A percentile compares a stretch with the other conserved stretches of the same genome.
These are phyloP conservation scores for Lepidocolaptes lacrymiger DNA, from an alignment of 2,797 vertebrate genomes.

Conservation along the genomic window DNA sequence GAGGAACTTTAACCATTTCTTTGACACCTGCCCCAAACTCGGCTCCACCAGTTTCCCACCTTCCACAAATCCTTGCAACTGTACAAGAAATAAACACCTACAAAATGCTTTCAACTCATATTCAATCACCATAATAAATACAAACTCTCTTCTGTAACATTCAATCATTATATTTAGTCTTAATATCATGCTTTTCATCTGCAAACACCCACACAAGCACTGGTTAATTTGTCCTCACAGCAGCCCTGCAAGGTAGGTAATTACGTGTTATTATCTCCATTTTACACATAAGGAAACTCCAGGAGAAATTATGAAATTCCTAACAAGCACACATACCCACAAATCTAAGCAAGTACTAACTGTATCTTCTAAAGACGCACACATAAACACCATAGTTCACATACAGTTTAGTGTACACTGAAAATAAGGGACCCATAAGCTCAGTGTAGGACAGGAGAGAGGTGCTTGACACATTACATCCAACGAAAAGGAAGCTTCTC, in stretches of 20 bases:
- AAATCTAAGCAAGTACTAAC: neutral
- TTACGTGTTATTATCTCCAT: conserved; percentile 58
- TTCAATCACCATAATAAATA: conserved; percentile 27
- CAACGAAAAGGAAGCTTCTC: neutral
- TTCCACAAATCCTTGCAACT: neutral
- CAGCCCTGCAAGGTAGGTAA: conserved; percentile 60
- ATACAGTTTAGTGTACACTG: neutral
- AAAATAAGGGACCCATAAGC: neutral
- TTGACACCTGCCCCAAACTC: neutral
- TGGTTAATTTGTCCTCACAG: conserved; percentile 67
- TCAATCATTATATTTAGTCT: conserved; percentile 64
- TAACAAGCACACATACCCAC: conserved; percentile 14
- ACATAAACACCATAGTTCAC: neutral
- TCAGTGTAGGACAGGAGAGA: neutral
- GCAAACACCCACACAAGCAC: conserved; percentile 53
- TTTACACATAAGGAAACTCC: conserved; percentile 54
- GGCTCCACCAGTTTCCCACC: neutral
- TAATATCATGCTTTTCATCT: conserved; percentile 63
- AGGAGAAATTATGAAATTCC: conserved; percentile 54
- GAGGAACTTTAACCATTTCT: neutral
- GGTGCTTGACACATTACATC: rapidly evolving
- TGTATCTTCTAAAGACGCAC: neutral
- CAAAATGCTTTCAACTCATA: neutral
- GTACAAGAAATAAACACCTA: conserved; percentile 6
- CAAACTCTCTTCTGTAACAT: conserved; percentile 32